Evolutionary conservation across 2,888 invertebrate genomes (phyloP).

Genomic region (Patella depressa): DNA sequence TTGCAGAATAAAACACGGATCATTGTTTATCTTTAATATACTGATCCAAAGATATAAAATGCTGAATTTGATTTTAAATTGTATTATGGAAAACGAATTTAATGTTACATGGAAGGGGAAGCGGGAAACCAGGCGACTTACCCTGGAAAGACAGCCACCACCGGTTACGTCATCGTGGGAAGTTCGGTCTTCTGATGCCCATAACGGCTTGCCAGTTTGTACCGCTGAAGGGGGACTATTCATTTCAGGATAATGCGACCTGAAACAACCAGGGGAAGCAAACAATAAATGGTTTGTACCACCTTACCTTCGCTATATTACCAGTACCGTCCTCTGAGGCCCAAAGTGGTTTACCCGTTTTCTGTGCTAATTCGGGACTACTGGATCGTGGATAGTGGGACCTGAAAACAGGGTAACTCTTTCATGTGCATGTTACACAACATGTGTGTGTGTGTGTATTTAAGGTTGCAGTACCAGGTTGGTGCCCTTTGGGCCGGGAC

Average conservation of each 20-base stretch:
- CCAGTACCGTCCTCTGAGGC: background rate
- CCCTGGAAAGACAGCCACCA: slow-evolving; percentile 71
- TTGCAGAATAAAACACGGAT: too few species aligned
- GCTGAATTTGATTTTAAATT: too few species aligned
- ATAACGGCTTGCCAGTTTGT: slow-evolving; percentile 62
- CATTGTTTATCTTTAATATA: background rate
- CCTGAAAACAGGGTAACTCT: background rate
- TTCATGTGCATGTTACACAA: too few species aligned
- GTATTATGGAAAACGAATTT: too few species aligned
- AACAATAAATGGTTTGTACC: too few species aligned
- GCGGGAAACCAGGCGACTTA: slow-evolving; percentile 33
- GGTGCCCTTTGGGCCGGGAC: too few species aligned
- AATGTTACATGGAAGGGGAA: too few species aligned
- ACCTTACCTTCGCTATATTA: slow-evolving; percentile 19
- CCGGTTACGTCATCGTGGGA: slow-evolving; percentile 66
- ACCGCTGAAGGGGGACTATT: slow-evolving; percentile 45
- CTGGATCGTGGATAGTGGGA: background rate
- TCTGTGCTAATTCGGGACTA: background rate
- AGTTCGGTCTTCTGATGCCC: slow-evolving; percentile 72
- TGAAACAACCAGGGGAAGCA: slow-evolving; percentile 23
- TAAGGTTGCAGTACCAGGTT: too few species aligned
- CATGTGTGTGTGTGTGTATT: too few species aligned
- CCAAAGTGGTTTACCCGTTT: background rate
- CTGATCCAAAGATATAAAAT: too few species aligned
- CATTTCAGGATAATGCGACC: slow-evolving; percentile 64